Base-by-base conservation (phyloP, 2,797 vertebrate genomes). In the Poeciliopsis turneri region DNA sequence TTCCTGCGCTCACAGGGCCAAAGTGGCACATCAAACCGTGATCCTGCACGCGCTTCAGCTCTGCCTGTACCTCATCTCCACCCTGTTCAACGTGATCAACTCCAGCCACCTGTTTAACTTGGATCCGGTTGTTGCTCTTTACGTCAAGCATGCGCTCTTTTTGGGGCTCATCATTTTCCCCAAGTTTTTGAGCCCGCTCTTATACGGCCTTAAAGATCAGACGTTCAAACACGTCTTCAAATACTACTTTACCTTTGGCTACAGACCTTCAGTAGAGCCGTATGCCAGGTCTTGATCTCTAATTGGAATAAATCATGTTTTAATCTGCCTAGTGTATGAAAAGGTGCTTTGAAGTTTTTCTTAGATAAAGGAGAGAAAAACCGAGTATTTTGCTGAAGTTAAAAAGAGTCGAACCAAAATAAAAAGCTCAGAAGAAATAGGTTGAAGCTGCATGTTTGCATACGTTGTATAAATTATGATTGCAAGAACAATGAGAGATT, bases 181-280 rank as follows among this genome's bases (percentile, higher is more conserved):
- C 0, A 94, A 87, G 61, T 93, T 85, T 84, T 76, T 95, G 76
- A 94, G 90, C 61, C 90, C 92, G 0, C 89, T 95, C 16, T 86
- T 95, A 61, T 95, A 94, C 3, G 93, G 94, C 61, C 86, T 94
- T 49, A 93, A 92, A 82, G 93, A 95, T 36, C 78, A 89, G 5
- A 76, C 82, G 3, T 90, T 95, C 15, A 90, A 80, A 36, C 55
- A 36, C 0, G 43, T 88, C 66, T 93, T 95, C 46, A 88, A 59
- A 75, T 78, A 88, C 9, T 91, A 92, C 64, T 91, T 95, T 8
- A 89, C 83, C 7, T 90, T 90, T 69, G 82, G 82, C 33, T 53
- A 78, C 6, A 84, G 39, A 78, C n/a, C 25, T 20, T 73, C 45
- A 3, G 46, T 72, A 6, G 74, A 18, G n/a, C 25, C 69, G 25